phyloP scores from a whole-genome alignment of 2,888 invertebrate genomes.

The Lysandra coridon region DNA sequence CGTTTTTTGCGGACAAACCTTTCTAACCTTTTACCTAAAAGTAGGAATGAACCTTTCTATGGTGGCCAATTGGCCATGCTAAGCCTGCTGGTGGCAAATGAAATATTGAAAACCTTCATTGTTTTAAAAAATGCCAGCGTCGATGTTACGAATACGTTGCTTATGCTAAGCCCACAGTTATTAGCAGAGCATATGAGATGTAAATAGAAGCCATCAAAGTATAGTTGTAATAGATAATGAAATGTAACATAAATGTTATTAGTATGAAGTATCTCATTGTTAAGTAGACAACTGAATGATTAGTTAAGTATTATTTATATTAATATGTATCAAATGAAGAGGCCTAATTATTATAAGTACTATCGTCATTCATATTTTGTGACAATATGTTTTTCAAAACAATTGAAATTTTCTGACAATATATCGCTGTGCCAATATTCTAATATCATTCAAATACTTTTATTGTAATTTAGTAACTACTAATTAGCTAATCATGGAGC shows the following conservation, averaged over 20 bases:
- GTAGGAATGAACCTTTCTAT: too few species aligned
- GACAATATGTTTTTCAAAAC: not conserved
- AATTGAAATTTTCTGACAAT: not conserved
- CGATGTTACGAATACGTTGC: not conserved
- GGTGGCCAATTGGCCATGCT: too few species aligned
- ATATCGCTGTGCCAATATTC: not conserved
- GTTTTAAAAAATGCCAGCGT: not conserved
- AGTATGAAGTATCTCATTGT: not conserved
- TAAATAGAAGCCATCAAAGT: not conserved
- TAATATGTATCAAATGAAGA: not conserved
- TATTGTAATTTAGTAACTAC: not conserved
- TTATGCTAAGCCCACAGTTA: not conserved
- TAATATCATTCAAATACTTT: not conserved
- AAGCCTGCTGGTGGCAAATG: not conserved
- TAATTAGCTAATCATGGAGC: too few species aligned
- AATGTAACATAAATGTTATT: not conserved
- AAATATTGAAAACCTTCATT: not conserved
- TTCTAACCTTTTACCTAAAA: too few species aligned
- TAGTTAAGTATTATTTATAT: not conserved
- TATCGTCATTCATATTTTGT: not conserved
- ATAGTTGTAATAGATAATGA: not conserved
- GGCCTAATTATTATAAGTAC: not conserved
- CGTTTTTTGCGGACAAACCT: too few species aligned
- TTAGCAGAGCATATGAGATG: constrained; percentile 9
- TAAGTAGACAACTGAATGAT: not conserved